Percentiles rank a stretch among this genome's conserved stretches.
phyloP scores from a whole-genome alignment of 2,888 invertebrate species.

The Thysanoteuthis rhombus region DNA sequence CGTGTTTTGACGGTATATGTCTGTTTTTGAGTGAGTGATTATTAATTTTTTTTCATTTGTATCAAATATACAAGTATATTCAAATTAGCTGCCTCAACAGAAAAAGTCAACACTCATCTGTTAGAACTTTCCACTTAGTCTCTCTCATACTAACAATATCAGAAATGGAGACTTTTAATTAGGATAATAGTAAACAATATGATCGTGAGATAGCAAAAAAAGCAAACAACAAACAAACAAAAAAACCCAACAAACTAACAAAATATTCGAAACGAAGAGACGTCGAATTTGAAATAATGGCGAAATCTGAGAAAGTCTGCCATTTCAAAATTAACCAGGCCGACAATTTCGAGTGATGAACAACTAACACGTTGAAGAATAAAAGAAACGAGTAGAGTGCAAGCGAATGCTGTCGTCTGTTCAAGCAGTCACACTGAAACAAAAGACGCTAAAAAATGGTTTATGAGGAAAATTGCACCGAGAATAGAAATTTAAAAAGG shows the following conservation, averaged over 20 bases:
- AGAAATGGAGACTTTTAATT: no score
- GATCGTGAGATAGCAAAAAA: not conserved
- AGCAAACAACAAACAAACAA: not conserved
- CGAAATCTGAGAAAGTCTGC: not conserved
- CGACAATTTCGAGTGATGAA: not conserved
- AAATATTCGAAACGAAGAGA: not conserved
- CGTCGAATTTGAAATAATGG: not conserved
- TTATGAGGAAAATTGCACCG: not conserved
- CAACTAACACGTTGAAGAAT: not conserved
- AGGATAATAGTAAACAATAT: no score
- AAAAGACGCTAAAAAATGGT: not conserved
- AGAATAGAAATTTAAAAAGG: not conserved
- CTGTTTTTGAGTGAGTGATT: no score
- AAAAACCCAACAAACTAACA: no score
- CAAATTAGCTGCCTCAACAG: no score
- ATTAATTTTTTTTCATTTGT: no score
- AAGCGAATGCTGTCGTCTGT: not conserved
- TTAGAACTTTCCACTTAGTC: no score
- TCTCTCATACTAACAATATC: no score
- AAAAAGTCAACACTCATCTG: no score
- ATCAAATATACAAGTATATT: no score
- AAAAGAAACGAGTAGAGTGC: not conserved
- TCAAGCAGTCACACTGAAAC: not conserved
- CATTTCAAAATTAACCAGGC: not conserved
- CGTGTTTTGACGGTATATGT: no score